Evolutionary conservation across 1,140 invertebrate genomes (phyloP).

Genomic region (Zaprionus gabonicus): DNA sequence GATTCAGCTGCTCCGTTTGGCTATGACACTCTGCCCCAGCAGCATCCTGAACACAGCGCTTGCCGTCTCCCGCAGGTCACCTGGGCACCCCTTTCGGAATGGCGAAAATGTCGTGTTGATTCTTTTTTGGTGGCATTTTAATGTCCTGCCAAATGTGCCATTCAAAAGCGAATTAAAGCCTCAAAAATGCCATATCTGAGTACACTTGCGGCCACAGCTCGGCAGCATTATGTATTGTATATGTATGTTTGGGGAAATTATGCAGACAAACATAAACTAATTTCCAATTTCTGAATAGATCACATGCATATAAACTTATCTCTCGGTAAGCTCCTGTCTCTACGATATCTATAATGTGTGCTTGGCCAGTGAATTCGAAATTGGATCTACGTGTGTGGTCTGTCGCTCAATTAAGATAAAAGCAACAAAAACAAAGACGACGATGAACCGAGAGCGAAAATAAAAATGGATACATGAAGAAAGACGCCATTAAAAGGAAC

Average conservation of each 20-base stretch:
- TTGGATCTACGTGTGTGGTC: constrained; percentile 44
- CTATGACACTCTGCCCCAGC: constrained; percentile 35
- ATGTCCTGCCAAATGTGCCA: constrained; percentile 75
- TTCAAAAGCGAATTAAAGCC: constrained; percentile 71
- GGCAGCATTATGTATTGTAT: neutral
- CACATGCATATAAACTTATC: neutral
- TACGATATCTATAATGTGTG: neutral
- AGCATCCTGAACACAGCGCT: neutral
- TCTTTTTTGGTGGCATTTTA: constrained; percentile 79
- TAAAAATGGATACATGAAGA: constrained; percentile 39
- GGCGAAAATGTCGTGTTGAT: constrained; percentile 80
- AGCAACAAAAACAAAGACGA: constrained; percentile 14
- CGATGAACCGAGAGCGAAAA: constrained; percentile 3
- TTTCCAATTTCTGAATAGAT: neutral
- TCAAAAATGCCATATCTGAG: constrained; percentile 18
- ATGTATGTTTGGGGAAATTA: neutral
- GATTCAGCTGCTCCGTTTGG: constrained; percentile 49
- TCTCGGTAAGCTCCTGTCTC: neutral
- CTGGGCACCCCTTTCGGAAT: constrained; percentile 38
- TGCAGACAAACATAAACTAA: neutral
- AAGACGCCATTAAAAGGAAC: constrained; percentile 70
- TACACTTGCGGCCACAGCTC: constrained; percentile 11
- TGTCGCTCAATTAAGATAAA: constrained; percentile 45
- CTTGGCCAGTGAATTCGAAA: constrained; percentile 9
- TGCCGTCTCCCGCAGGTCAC: neutral